Base-by-base conservation (phyloP, 2,888 invertebrate genomes). In the Leucophora obtusa region DNA sequence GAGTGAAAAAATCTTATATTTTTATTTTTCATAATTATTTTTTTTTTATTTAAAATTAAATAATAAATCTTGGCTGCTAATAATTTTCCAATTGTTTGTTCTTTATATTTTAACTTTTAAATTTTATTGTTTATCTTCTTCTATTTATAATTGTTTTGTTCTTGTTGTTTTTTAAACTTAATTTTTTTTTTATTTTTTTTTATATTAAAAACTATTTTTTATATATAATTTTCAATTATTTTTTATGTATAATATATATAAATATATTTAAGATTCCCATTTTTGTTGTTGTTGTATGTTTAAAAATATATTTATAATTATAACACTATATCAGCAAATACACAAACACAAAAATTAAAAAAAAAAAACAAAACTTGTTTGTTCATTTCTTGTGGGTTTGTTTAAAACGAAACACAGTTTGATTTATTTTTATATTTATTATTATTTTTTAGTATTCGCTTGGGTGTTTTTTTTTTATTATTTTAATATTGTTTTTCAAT, bases 351-450 rank as follows among this genome's bases (percentile, higher is more conserved):
- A 6, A 28, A 28, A 28, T 6, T 6, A 65, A 70, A 77, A 17
- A 28, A 17, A 28, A 62, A 59, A 59, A 50, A 17, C 2, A 1
- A 11, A 35, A 7, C 47, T 14, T 17, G 17, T 56, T 14, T 47
- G 18, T 69, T 62, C 35, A 53, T n/a, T 21, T 70, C 51, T 65
- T 76, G 51, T 58, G 56, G 51, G 58, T 82, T 74, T 76, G 73
- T 77, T 80, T 74, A 80, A 84, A 83, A 80, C 82, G 81, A 84
- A 85, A 84, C 83, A 84, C 80, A 83, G 70, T 79, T 83, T 83
- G 71, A 83, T 82, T 73, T 72, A 66, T 70, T 65, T 28, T 17
- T 6, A 28, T 62, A 69, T 28, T 51, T 70, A 14, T 70, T 58
- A 70, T 60, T 68, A 18, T 68, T n/a, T 35, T 58, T 15, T 47